A percentile compares a stretch with the other conserved stretches of the same genome.
Evolutionary conservation across 2,888 invertebrate species (phyloP).

Genomic region (Drosophila stalkeri): DNA sequence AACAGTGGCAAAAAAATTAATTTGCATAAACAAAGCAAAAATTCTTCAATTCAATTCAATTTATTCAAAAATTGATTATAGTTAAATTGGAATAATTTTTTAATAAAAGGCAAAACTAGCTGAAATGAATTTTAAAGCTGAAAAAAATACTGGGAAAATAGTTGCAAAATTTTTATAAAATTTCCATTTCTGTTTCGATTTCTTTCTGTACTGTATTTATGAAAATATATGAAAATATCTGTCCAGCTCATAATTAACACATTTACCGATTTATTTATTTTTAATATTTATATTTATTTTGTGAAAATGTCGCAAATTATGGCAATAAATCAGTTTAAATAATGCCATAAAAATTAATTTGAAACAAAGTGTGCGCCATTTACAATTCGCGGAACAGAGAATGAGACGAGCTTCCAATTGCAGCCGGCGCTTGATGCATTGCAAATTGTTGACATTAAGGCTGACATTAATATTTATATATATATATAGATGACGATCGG

Average conservation of each 20-base stretch:
- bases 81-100: background rate
- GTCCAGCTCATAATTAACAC: constrained; percentile 21
- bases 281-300: constrained; percentile 2
- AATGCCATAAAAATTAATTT: constrained; percentile 67
- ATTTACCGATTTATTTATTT: background rate
- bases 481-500: constrained; percentile 25
- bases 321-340: constrained; percentile 47
- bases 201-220: background rate
- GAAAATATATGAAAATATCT: background rate
- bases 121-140: background rate
- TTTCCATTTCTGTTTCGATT: background rate
- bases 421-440: constrained; percentile 57
- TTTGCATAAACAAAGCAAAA: constrained; percentile 19
- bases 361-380: constrained; percentile 58
- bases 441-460: constrained; percentile 71
- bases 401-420: constrained; percentile 35
- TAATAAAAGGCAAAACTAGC: background rate
- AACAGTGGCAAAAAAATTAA: background rate
- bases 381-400: constrained; percentile 28
- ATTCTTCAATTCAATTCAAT: background rate
- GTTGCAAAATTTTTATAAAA: too few species aligned
- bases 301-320: constrained; percentile 12
- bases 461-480: constrained; percentile 38
- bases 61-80: background rate
- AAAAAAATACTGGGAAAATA: background rate